phyloP scores from a whole-genome alignment of 2,113 vertebrate genomes.

The Macquaria ambigua region DNA sequence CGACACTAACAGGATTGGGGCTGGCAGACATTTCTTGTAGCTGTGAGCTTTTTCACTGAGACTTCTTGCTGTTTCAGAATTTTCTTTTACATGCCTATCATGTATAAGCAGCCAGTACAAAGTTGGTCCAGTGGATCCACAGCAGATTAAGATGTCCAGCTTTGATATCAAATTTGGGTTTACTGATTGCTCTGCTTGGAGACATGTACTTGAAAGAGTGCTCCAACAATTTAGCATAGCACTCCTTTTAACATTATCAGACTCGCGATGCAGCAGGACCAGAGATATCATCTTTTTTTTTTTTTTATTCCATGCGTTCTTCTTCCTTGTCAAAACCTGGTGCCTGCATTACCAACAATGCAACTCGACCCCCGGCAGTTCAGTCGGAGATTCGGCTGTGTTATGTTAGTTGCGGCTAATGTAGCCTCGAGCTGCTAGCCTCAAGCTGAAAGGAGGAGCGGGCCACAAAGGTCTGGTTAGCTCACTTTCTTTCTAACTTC shows the following conservation, averaged over 20 bases:
- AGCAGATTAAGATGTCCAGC: neutral
- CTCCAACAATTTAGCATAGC: neutral
- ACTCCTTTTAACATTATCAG: neutral
- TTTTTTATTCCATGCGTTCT: neutral
- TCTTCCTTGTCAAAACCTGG: neutral
- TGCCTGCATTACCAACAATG: neutral
- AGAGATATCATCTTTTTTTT: neutral
- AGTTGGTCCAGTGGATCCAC: neutral
- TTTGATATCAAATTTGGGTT: neutral
- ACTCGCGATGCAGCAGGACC: neutral
- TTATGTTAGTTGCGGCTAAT: neutral
- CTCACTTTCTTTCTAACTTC: too few relatives aligned
- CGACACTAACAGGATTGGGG: neutral
- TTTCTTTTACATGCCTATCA: neutral
- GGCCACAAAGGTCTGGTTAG: too few relatives aligned
- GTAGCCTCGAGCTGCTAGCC: neutral
- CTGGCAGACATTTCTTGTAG: neutral
- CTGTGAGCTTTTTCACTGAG: neutral
- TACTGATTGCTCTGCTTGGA: neutral
- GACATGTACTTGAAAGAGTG: neutral
- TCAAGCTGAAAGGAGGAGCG: neutral
- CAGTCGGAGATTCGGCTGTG: neutral
- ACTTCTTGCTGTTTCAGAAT: neutral
- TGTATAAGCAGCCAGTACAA: neutral
- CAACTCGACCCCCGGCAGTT: neutral